These are phyloP conservation scores for Alcedo atthis DNA, from an alignment of 2,797 vertebrate species.

Conservation along the genomic window DNA sequence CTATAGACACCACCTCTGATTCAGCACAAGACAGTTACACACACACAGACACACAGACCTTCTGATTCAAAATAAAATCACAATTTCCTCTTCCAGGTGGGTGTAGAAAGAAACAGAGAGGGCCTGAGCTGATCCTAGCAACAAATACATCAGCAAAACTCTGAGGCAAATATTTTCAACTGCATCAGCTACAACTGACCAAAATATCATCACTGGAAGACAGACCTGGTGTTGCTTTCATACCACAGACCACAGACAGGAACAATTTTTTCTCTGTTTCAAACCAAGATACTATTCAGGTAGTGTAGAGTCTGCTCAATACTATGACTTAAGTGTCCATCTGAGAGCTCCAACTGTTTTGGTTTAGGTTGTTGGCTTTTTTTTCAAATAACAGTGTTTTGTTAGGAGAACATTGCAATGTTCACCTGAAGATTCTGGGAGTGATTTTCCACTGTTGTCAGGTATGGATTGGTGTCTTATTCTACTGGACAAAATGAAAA, in stretches of 20 bases:
- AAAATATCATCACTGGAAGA: neutral
- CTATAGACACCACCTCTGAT: neutral
- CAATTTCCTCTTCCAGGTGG: neutral
- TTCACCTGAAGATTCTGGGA: neutral
- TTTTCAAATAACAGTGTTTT: neutral
- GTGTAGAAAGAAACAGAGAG: neutral
- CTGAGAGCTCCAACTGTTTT: neutral
- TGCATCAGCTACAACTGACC: neutral
- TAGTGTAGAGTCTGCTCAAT: neutral
- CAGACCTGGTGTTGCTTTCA: neutral
- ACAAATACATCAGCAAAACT: neutral
- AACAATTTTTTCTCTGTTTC: neutral
- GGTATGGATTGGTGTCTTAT: neutral
- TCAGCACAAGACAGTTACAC: neutral
- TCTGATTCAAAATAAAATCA: neutral
- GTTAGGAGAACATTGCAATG: neutral
- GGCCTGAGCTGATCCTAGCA: neutral
- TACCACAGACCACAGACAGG: neutral
- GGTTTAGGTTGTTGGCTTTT: too few relatives aligned
- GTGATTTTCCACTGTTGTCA: fast-evolving
- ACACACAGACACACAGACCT: neutral
- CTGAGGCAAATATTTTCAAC: conserved; percentile 29
- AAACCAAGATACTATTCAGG: neutral
- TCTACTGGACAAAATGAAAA: neutral
- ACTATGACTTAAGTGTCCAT: neutral